phyloP scores from a whole-genome alignment of 2,113 vertebrate species.

The Tautogolabrus adspersus region DNA sequence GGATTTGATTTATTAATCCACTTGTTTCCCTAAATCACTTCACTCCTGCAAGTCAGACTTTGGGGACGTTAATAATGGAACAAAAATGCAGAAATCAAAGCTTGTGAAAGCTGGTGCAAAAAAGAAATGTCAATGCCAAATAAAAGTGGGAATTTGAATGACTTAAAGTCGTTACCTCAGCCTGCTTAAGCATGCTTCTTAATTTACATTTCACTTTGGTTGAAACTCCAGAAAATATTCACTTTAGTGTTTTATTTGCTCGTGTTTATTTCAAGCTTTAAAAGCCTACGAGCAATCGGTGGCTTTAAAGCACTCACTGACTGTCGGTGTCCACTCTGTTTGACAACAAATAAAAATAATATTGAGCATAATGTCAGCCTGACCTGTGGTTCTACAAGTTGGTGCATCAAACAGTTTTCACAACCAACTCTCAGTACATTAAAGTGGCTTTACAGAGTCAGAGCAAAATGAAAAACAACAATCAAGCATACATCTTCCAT shows the following conservation, averaged over 20 bases:
- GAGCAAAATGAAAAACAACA: constrained; percentile 15
- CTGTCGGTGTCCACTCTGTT: constrained; percentile 10
- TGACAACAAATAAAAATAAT: constrained; percentile 4
- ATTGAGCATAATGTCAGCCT: constrained; percentile 18
- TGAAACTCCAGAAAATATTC: too few relatives aligned
- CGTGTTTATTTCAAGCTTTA: background rate
- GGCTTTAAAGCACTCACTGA: constrained; percentile 8
- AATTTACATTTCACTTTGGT: too few relatives aligned
- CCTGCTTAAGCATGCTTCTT: too few relatives aligned
- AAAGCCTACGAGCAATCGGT: constrained; percentile 12
- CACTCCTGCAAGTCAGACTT: constrained; percentile 11
- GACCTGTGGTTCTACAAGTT: constrained; percentile 33
- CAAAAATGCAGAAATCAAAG: constrained; percentile 13
- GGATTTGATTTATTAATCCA: constrained; percentile 32
- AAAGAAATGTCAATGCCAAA: background rate
- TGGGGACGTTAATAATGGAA: constrained; percentile 24
- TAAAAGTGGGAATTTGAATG: constrained; percentile 5
- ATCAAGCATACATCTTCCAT: background rate
- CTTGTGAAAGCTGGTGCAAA: too few relatives aligned
- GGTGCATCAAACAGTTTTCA: constrained; percentile 6
- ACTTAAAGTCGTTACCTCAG: background rate
- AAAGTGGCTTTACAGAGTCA: constrained; percentile 21
- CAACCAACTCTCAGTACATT: constrained; percentile 15
- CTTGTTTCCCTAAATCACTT: constrained; percentile 19
- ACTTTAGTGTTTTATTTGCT: too few relatives aligned